These are phyloP conservation scores for Slavum lentiscoides DNA, from an alignment of 2,888 invertebrate genomes.

Conservation along the genomic window DNA sequence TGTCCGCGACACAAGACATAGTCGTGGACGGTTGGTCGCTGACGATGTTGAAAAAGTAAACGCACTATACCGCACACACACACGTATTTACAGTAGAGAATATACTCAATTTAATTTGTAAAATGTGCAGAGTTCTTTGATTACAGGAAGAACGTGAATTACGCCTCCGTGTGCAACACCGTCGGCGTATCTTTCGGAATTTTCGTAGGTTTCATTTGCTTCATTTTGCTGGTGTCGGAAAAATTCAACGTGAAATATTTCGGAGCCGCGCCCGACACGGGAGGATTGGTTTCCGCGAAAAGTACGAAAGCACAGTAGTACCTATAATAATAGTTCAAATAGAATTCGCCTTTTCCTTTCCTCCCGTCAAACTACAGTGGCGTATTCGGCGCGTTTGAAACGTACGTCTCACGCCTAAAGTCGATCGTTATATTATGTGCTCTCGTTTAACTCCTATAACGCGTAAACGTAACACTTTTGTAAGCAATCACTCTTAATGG, in stretches of 20 bases:
- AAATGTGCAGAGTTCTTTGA: conserved; percentile 2
- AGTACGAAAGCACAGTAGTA: background rate
- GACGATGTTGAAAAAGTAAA: conserved; percentile 90
- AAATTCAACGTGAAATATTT: conserved; percentile 95
- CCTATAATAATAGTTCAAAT: too few species aligned
- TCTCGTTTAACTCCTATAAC: too few species aligned
- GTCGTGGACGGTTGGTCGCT: conserved; percentile 99
- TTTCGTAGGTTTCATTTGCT: conserved; percentile 93
- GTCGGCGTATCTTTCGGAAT: conserved; percentile 98
- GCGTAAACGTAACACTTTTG: too few species aligned
- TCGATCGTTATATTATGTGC: too few species aligned
- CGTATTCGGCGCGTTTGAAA: too few species aligned
- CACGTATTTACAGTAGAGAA: too few species aligned
- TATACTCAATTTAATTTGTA: too few species aligned
- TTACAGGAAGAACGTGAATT: conserved; percentile 86
- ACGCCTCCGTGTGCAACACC: conserved; percentile 97
- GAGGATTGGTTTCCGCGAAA: conserved; percentile 14
- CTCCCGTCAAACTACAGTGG: too few species aligned
- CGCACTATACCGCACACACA: background rate
- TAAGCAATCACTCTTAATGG: too few species aligned
- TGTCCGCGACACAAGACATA: conserved; percentile 99
- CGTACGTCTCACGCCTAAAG: too few species aligned
- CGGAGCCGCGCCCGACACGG: conserved; percentile 60
- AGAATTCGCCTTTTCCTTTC: too few species aligned
- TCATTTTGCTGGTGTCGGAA: conserved; percentile 92